These are phyloP conservation scores for Syrmaticus mikado DNA, from an alignment of 2,113 vertebrate genomes.

Conservation along the genomic window DNA sequence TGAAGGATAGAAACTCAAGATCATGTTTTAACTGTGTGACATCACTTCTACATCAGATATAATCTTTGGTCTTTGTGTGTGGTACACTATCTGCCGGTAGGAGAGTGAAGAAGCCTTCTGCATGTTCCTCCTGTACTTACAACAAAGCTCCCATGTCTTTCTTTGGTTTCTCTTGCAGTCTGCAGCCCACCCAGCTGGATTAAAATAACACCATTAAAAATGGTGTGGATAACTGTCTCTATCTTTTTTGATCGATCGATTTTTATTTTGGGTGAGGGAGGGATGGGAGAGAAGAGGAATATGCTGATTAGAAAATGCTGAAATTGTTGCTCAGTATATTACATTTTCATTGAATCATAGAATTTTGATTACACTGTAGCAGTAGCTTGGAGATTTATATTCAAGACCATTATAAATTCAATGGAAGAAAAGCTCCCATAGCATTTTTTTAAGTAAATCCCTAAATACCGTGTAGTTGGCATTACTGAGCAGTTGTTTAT, in stretches of 20 bases:
- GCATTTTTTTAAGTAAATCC: not conserved
- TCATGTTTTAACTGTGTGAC: not conserved
- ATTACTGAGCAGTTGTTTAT: not conserved
- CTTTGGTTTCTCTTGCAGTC: not conserved
- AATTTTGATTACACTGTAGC: not conserved
- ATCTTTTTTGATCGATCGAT: not conserved
- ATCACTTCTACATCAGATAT: not conserved
- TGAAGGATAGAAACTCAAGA: not conserved
- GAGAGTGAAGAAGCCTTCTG: not conserved
- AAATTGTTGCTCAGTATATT: not conserved
- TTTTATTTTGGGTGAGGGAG: not conserved
- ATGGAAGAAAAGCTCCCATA: not conserved
- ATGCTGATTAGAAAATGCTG: not conserved
- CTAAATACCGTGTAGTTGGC: not conserved
- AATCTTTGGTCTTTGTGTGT: not conserved
- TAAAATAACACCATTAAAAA: not conserved
- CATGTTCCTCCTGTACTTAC: not conserved
- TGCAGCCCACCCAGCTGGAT: rapidly evolving
- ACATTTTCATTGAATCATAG: not conserved
- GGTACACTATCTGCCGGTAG: not conserved
- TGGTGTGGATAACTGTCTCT: not conserved
- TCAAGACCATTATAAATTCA: not conserved
- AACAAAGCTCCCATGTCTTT: not conserved
- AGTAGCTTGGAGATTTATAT: not conserved
- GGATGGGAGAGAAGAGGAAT: rapidly evolving